Evolutionary conservation across 1,140 invertebrate genomes (phyloP).

Genomic region (Drosophila parabipectinata): DNA sequence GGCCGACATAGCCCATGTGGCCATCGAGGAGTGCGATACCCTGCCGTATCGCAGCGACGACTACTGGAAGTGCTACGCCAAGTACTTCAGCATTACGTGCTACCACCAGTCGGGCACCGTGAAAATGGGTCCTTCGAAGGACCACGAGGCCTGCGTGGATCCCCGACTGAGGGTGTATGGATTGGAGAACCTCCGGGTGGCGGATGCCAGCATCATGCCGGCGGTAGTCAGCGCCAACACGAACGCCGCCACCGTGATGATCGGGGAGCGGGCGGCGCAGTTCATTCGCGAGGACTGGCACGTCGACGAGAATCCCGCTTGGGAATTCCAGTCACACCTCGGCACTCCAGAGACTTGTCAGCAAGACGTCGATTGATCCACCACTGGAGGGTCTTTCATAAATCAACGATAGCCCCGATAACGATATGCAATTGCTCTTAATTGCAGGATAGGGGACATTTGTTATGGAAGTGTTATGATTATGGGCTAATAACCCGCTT

Average conservation of each 20-base stretch:
- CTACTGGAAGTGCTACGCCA: conserved; percentile 91
- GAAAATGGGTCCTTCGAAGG: conserved; percentile 90
- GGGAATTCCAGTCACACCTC: background rate
- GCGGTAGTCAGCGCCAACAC: conserved; percentile 89
- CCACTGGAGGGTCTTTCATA: background rate
- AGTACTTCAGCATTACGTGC: conserved; percentile 86
- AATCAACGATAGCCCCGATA: background rate
- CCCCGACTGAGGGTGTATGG: conserved; percentile 89
- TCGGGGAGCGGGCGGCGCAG: conserved; percentile 93
- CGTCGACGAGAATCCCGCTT: background rate
- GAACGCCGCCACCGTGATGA: conserved; percentile 91
- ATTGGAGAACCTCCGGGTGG: conserved; percentile 88
- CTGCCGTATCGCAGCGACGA: conserved; percentile 86
- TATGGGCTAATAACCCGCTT: background rate
- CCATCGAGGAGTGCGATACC: conserved; percentile 86
- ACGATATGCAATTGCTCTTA: background rate
- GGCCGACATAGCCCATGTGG: conserved; percentile 85
- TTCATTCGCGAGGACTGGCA: conserved; percentile 89
- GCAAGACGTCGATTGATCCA: background rate
- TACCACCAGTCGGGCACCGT: conserved; percentile 90
- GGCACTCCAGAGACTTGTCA: background rate
- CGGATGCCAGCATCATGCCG: conserved; percentile 91
- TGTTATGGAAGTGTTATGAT: background rate
- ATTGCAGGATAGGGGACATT: background rate
- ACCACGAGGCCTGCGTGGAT: conserved; percentile 90